phyloP scores from a whole-genome alignment of 2,888 invertebrate genomes.

The Macrosiphum euphorbiae region DNA sequence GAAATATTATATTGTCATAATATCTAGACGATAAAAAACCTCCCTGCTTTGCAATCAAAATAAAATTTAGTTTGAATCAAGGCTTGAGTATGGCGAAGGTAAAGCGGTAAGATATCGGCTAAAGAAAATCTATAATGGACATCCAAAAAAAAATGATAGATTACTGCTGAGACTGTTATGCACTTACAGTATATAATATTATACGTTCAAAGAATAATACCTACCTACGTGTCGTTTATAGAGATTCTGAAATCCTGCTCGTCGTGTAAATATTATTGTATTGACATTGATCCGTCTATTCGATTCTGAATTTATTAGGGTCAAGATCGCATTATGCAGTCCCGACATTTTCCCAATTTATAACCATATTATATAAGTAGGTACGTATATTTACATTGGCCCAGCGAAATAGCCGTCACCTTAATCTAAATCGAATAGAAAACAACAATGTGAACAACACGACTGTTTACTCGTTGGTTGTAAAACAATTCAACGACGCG shows the following conservation, averaged over 20 bases:
- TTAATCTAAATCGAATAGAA: neutral
- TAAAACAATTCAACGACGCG: neutral
- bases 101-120: neutral
- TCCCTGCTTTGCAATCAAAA: neutral
- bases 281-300: neutral
- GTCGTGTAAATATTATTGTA: neutral
- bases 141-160: neutral
- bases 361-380: neutral
- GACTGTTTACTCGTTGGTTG: neutral
- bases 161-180: neutral
- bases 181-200: neutral
- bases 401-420: neutral
- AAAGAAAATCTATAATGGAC: neutral
- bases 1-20: neutral
- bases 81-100: neutral
- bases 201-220: neutral
- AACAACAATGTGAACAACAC: neutral
- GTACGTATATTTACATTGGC: neutral
- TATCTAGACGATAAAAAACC: neutral
- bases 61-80: neutral
- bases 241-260: neutral
- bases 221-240: neutral
- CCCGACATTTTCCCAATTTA: neutral
- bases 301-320: conserved; percentile 10
- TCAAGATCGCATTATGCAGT: neutral